A percentile compares a stretch with the other conserved stretches of the same genome.
phyloP scores from a whole-genome alignment of 1,140 invertebrate genomes.

The Listronotus oregonensis region DNA sequence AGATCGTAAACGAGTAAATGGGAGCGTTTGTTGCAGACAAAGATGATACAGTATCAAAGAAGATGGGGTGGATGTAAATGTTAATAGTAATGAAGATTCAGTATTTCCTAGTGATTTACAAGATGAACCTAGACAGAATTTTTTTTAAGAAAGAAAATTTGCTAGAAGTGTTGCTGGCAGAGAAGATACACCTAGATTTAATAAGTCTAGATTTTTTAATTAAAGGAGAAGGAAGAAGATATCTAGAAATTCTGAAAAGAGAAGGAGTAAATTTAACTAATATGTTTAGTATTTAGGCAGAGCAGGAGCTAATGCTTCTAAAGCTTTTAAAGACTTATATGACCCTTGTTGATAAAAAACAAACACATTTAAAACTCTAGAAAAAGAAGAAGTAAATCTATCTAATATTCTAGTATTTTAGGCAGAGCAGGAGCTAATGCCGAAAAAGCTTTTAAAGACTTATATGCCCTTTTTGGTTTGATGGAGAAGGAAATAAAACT shows the following conservation, averaged over 20 bases:
- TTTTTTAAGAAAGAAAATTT: no score
- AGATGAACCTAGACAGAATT: neutral
- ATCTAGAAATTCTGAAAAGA: no score
- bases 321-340: conserved; percentile 6
- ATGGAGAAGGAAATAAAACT: neutral
- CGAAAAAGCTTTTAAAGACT: neutral
- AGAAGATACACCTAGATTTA: no score
- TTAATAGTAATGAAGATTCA: conserved; percentile 7
- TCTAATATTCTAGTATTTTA: no score
- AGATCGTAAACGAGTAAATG: no score
- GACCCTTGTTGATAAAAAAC: no score
- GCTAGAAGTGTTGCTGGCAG: no score
- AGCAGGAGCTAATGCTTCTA: neutral
- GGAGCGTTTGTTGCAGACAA: conserved; percentile 9
- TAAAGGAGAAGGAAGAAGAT: no score
- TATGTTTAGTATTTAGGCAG: neutral
- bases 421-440: neutral
- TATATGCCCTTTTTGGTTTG: neutral
- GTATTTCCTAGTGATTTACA: conserved; percentile 12
- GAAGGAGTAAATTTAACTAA: no score
- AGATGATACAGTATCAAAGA: conserved; percentile 10
- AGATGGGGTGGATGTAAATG: conserved; percentile 5
- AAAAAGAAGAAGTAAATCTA: no score
- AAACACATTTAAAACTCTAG: no score
- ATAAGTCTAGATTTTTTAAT: no score